Conservation (phyloP, 53 echinoderm and acorn worm genomes). For the Apostichopus leukothele region DNA sequence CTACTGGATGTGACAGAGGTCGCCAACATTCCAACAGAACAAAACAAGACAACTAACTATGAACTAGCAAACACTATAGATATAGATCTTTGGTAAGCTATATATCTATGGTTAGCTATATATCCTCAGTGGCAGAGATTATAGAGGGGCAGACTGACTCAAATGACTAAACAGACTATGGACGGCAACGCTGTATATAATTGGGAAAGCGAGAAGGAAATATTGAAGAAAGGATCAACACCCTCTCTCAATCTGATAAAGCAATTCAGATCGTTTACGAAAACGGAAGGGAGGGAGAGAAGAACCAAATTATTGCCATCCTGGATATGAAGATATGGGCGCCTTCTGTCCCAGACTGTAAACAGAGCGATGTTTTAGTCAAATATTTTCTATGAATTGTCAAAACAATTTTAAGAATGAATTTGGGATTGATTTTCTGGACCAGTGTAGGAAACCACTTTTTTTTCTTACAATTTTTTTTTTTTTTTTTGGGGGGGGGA, state of each 20-base stretch:
- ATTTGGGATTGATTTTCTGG: too few species aligned
- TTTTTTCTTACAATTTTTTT: too few species aligned
- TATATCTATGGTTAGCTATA: too few species aligned
- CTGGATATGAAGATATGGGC: background rate
- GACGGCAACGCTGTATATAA: background rate
- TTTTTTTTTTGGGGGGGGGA: too few species aligned
- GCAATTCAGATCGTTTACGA: background rate
- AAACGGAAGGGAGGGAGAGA: background rate
- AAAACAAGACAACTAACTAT: background rate
- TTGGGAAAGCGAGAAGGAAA: background rate
- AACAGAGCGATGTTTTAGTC: too few species aligned
- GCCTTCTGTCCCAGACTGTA: too few species aligned
- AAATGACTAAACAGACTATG: background rate
- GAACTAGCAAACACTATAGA: too few species aligned
- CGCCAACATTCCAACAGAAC: slow-evolving; percentile 25
- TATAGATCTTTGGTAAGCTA: too few species aligned
- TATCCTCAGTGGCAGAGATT: background rate
- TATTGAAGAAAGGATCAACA: background rate
- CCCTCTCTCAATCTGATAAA: background rate
- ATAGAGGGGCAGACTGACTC: background rate
- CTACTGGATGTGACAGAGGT: slow-evolving; percentile 22
- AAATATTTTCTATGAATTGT: background rate
- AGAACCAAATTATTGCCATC: background rate
- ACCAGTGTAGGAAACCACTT: too few species aligned
- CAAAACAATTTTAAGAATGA: background rate